These are phyloP conservation scores for Centropristis striata DNA, from an alignment of 2,113 vertebrate genomes.

Conservation along the genomic window DNA sequence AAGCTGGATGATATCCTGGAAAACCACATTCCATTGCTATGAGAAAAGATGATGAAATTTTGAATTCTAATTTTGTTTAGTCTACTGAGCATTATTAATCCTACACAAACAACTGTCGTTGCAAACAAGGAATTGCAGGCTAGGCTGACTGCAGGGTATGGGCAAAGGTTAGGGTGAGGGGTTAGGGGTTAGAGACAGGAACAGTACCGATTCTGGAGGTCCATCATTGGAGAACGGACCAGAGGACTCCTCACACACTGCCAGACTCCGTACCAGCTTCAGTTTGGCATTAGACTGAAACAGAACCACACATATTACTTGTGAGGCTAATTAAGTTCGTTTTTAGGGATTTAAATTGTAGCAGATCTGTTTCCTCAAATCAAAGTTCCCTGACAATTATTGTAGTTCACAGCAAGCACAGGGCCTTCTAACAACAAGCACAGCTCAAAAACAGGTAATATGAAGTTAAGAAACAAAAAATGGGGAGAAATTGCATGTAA, in stretches of 20 bases:
- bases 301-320: constrained; percentile 48
- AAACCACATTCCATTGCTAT: constrained; percentile 15
- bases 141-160: background rate
- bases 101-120: background rate
- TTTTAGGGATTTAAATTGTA: background rate
- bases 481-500: background rate
- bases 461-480: background rate
- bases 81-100: background rate
- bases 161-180: constrained; percentile 13
- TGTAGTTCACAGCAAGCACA: background rate
- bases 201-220: constrained; percentile 87
- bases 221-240: constrained; percentile 91
- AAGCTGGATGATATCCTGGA: constrained; percentile 97
- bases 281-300: constrained; percentile 97
- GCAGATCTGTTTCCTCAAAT: background rate
- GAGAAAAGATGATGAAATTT: constrained; percentile 17
- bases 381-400: background rate
- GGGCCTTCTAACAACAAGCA: background rate
- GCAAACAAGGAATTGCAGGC: background rate
- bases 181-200: constrained; percentile 26
- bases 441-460: background rate
- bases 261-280: constrained; percentile 97
- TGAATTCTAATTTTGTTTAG: constrained; percentile 1
- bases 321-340: background rate
- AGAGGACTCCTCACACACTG: constrained; percentile 97